Evolutionary conservation across 64 coral and sea anemone species (phyloP).

Genomic region (Hydrozoanthus tunicans): DNA sequence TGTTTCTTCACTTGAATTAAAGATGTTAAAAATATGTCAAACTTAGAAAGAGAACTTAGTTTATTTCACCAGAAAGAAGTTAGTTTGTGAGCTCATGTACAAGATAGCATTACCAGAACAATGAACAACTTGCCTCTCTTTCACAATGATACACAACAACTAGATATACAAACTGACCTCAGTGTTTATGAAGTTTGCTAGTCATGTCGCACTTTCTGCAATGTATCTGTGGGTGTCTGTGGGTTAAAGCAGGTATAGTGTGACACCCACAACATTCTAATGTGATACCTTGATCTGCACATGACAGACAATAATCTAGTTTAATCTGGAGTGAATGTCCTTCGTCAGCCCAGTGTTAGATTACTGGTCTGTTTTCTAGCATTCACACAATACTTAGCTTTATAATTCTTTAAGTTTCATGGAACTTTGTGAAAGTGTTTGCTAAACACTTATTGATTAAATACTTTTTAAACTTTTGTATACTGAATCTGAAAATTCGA

Average conservation of each 20-base stretch:
- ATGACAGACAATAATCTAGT: conserved; percentile 68
- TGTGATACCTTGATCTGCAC: conserved; percentile 60
- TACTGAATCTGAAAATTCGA: no score
- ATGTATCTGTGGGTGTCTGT: conserved; percentile 41
- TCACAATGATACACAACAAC: not conserved
- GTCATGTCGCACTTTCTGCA: conserved; percentile 8
- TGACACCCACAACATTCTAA: conserved; percentile 35
- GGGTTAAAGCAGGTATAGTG: conserved; percentile 15
- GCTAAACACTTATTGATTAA: no score
- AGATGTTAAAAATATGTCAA: no score
- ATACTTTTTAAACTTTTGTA: no score
- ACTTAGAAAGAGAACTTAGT: no score
- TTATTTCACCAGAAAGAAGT: no score
- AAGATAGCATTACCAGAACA: no score
- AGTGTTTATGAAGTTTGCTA: not conserved
- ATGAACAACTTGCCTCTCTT: no score
- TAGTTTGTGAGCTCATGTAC: no score
- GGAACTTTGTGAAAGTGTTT: no score
- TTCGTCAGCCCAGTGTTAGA: conserved; percentile 83
- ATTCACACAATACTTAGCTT: conserved; percentile 23
- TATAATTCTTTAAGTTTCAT: not conserved
- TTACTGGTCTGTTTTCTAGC: conserved; percentile 83
- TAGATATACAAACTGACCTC: not conserved
- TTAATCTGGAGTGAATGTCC: conserved; percentile 69
- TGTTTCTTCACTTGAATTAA: no score